Percentiles rank a stretch among this genome's conserved stretches.
Conservation (phyloP, 2,113 vertebrate species). For the Typhlomys cinereus region DNA sequence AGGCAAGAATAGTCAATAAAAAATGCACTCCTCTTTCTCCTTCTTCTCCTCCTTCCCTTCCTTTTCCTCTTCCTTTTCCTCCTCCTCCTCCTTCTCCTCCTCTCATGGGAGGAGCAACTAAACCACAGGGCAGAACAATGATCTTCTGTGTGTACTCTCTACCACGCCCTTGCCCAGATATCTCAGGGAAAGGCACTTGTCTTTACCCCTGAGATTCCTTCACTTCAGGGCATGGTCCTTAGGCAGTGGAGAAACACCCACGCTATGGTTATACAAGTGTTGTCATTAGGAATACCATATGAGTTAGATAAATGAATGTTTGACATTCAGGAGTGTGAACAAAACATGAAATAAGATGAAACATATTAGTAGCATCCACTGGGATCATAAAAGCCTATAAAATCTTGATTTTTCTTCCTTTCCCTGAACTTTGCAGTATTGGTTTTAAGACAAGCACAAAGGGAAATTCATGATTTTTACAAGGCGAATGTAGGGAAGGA, state of each 20-base stretch:
- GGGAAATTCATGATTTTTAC: not conserved
- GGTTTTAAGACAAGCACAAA: conserved; percentile 27
- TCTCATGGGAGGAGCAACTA: not conserved
- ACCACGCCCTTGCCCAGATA: not conserved
- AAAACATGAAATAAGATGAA: conserved; percentile 29
- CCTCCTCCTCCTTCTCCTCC: too few relatives aligned
- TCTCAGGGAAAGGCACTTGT: not conserved
- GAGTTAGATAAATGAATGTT: not conserved
- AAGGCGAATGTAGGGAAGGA: not conserved
- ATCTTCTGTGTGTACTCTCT: not conserved
- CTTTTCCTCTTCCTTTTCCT: too few relatives aligned
- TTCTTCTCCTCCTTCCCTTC: too few relatives aligned
- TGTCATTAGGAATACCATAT: not conserved
- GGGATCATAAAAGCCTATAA: not conserved
- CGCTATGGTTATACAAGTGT: not conserved
- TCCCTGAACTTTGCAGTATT: not conserved
- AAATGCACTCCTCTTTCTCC: not conserved
- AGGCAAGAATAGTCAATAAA: not conserved
- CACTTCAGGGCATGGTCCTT: not conserved
- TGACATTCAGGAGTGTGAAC: not conserved
- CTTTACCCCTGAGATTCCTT: not conserved
- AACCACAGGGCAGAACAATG: not conserved
- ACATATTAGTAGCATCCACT: not conserved
- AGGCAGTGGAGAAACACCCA: not conserved
- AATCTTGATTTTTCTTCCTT: not conserved